Percentiles rank a stretch among this genome's conserved stretches.
These are phyloP conservation scores for Pemphredon lugubris DNA, from an alignment of 2,888 invertebrate genomes.

Conservation along the genomic window DNA sequence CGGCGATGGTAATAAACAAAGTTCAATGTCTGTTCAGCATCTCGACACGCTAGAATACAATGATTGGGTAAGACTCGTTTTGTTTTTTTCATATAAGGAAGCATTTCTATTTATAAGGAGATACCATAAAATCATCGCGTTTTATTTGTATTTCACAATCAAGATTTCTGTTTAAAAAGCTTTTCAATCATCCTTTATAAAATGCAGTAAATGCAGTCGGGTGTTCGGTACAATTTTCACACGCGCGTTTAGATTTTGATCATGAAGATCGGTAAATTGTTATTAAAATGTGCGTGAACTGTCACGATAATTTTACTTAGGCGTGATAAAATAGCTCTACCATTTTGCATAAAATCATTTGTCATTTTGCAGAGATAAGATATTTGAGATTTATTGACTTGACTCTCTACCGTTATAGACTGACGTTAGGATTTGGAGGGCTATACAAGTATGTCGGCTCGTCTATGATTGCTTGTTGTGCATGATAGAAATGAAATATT, in stretches of 20 bases:
- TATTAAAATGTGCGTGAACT: not conserved
- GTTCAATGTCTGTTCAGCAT: conserved; percentile 85
- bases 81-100: too few species aligned
- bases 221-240: too few species aligned
- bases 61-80: conserved; percentile 93
- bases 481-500: conserved; percentile 20
- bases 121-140: too few species aligned
- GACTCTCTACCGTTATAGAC: conserved; percentile 81
- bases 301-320: conserved; percentile 1
- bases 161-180: too few species aligned
- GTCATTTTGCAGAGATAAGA: conserved; percentile 51
- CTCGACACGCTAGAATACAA: conserved; percentile 92
- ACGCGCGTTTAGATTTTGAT: too few species aligned
- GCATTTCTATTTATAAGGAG: too few species aligned
- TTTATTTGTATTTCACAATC: too few species aligned
- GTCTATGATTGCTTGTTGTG: conserved; percentile 35
- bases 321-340: conserved; percentile 5
- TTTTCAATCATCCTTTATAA: too few species aligned
- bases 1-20: conserved; percentile 84
- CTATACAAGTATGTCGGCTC: conserved; percentile 88
- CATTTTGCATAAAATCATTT: conserved; percentile 41
- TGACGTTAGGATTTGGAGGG: conserved; percentile 90
- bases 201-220: too few species aligned
- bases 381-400: conserved; percentile 55
- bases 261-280: conserved; percentile 12